Evolutionary conservation across 2,113 vertebrate species (phyloP), one percentile per base, ranked within the genome.

Genomic region (Psittacula cyanocephala): DNA sequence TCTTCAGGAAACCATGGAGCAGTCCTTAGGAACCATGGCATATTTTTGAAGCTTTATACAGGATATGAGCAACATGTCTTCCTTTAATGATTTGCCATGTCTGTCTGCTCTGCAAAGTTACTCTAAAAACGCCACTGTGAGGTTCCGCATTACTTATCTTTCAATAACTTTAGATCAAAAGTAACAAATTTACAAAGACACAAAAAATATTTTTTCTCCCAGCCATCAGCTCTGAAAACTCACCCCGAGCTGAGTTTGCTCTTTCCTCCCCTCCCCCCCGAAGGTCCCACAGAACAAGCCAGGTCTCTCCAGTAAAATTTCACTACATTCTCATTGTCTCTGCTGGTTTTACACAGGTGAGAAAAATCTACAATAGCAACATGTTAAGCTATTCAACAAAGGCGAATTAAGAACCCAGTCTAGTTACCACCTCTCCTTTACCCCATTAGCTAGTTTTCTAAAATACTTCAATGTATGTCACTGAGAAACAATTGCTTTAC

Each of bases 41-140:
- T 91, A 78, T 93, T 91, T 96, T 95, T 89, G 76, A 91, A 95
- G 69, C 35, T 68, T n/a, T 71, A 2, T 59, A 35, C 53, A 88
- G 82, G 55, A 68, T 78, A 63, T 41, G 33, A 96, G 35, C 76
- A 91, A 91, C 86, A 75, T 55, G 90, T 37, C 80, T 68, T 78
- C 64, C 72, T 81, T 91, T 74, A 88, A 90, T 10, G 2, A 71
- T 70, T 79, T 90, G 55, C 82, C 80, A 25, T 6, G 3, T 41
- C 2, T 0, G 63, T 74, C 76, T 89, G 29, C 88, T 81, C 68
- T 71, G 87, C 71, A 68, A 49, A 77, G 59, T 70, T 88, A 39
- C 85, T 81, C 43, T n/a, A 80, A 88, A 91, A 88, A 83, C 1
- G 4, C 29, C 13, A 7, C 46, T 43, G 33, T 63, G 68, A 88